phyloP scores from a whole-genome alignment of 2,888 invertebrate genomes.

The Lepidochitona cinerea region DNA sequence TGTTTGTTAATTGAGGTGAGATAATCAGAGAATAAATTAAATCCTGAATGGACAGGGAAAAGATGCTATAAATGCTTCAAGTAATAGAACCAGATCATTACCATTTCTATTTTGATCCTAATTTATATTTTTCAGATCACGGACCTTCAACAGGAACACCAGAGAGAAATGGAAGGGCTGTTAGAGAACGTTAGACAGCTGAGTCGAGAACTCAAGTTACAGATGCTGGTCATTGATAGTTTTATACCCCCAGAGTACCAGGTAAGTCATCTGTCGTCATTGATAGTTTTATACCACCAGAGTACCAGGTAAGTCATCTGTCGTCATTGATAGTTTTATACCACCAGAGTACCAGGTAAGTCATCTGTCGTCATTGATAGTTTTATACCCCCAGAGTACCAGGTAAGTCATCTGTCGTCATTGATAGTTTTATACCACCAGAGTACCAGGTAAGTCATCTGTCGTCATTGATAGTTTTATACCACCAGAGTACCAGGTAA shows the following conservation, averaged over 20 bases:
- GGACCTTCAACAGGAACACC: conserved; percentile 88
- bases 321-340: background rate
- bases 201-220: conserved; percentile 90
- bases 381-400: background rate
- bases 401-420: background rate
- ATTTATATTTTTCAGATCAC: conserved; percentile 68
- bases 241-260: conserved; percentile 96
- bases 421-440: background rate
- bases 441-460: background rate
- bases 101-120: background rate
- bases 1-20: no score
- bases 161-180: conserved; percentile 96
- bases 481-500: background rate
- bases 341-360: background rate
- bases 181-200: conserved; percentile 93
- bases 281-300: background rate
- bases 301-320: background rate
- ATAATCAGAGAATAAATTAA: no score
- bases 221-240: conserved; percentile 90
- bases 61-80: no score
- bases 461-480: background rate
- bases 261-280: conserved; percentile 72
- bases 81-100: no score
- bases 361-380: background rate
- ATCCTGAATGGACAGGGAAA: no score